Percentiles rank a stretch among this genome's conserved stretches.
Conservation (phyloP, 1,140 invertebrate genomes). For the Bicyclus anynana region DNA sequence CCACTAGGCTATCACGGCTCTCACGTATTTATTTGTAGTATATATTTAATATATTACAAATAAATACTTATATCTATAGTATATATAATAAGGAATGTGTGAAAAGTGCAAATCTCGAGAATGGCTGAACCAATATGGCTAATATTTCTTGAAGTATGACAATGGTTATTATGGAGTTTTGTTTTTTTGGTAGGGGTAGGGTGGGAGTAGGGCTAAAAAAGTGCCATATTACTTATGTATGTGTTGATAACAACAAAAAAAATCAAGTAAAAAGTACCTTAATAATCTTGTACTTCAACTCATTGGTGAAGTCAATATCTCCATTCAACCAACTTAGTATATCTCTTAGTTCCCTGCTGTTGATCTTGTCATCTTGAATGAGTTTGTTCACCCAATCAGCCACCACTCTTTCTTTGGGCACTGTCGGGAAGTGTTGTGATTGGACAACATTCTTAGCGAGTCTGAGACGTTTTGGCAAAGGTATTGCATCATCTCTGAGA, state of each 20-base stretch:
- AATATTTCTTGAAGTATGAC: too few species aligned
- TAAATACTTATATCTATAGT: too few species aligned
- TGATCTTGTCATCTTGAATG: constrained; percentile 37
- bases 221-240: too few species aligned
- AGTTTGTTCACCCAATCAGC: constrained; percentile 53
- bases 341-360: constrained; percentile 43
- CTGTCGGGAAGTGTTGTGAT: constrained; percentile 56
- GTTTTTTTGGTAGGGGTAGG: too few species aligned
- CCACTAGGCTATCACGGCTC: too few species aligned
- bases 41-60: too few species aligned
- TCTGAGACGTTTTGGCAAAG: constrained; percentile 53
- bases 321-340: constrained; percentile 50
- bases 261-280: constrained; percentile 37
- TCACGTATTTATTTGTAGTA: too few species aligned
- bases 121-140: too few species aligned
- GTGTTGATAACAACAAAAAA: not conserved
- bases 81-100: too few species aligned
- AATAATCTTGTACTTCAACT: constrained; percentile 56
- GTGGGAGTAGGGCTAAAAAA: too few species aligned
- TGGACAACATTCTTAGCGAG: constrained; percentile 58
- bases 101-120: too few species aligned
- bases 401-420: constrained; percentile 59
- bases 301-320: constrained; percentile 50
- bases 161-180: too few species aligned
- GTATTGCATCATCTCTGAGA: constrained; percentile 44